Conservation (phyloP, 2,888 invertebrate genomes). For the Chaetogeoica ovagalla region DNA sequence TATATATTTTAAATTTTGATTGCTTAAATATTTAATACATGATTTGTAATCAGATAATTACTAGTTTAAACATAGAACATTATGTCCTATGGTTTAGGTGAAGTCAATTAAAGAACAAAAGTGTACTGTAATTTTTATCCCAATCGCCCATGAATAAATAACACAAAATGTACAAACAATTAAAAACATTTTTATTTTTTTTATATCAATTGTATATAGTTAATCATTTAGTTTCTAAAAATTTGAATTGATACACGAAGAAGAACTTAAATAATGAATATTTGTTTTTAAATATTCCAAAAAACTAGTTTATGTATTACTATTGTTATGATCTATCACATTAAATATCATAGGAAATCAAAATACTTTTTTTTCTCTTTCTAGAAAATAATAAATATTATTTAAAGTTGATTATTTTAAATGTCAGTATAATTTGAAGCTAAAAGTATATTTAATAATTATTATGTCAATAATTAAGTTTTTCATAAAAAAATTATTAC, state of each 20-base stretch:
- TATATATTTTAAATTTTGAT: too few species aligned
- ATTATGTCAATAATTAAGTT: background rate
- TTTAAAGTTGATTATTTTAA: conserved; percentile 18
- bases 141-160: background rate
- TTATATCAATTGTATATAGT: background rate
- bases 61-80: too few species aligned
- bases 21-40: too few species aligned
- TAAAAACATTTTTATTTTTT: conserved; percentile 9
- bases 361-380: background rate
- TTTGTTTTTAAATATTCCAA: background rate
- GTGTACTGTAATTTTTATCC: background rate
- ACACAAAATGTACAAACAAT: background rate
- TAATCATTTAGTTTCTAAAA: background rate
- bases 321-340: too few species aligned
- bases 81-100: too few species aligned
- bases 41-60: too few species aligned
- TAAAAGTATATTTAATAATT: background rate
- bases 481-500: background rate
- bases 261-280: conserved; percentile 10
- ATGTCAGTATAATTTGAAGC: background rate
- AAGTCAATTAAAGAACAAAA: background rate
- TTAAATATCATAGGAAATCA: conserved; percentile 1
- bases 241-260: background rate
- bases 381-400: background rate
- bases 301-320: background rate